Evolutionary conservation across 2,797 vertebrate genomes (phyloP), one percentile per base, ranked within the genome.

Genomic region (Lagothrix lagotricha): DNA sequence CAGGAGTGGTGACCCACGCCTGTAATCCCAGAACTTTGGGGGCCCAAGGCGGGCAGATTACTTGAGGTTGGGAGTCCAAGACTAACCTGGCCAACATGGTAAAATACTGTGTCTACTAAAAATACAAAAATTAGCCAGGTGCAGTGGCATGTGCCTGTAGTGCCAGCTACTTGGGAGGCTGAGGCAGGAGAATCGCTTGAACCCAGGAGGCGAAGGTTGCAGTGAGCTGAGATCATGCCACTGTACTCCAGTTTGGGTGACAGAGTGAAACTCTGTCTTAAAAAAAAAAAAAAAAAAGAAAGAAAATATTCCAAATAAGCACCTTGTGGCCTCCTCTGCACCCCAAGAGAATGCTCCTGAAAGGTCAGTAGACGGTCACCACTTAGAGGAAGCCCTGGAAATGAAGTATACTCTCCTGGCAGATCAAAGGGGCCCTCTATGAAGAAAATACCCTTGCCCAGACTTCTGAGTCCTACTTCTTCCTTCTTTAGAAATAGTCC

Each of bases 341-440:
- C 0, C 1, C 28, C 33, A 12, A 11, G 14, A 88, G 88, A 73
- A 41, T 3, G 26, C 7, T 41, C 46, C 41, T 41, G 13, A 52
- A 84, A 96, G 85, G 75, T 67, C 46, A 91, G 14, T 26, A 57
- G 77, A 26, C 39, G 30, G 5, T 33, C 12, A 52, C 61, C 61
- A 76, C 36, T 54, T 61, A 95, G 39, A 96, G 90, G 95, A 93
- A 97, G 94, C 48, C 86, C 52, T 76, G 84, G 64, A 95, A 93
- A 76, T 85, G 76, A 93, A 46, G 24, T 83, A 86, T 36, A 30
- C 87, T 84, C 24, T 93, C 79, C 36, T 7, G 26, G 48, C 17
- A 95, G 84, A 96, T 96, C 96, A 96, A 96, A 97, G 88, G 48
- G 2, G 11, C 4, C 36, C 26, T 44, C 28, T 2, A 36, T 46